Conservation (phyloP, 92 coral and sea anemone species). For the Parazoanthus swiftii region DNA sequence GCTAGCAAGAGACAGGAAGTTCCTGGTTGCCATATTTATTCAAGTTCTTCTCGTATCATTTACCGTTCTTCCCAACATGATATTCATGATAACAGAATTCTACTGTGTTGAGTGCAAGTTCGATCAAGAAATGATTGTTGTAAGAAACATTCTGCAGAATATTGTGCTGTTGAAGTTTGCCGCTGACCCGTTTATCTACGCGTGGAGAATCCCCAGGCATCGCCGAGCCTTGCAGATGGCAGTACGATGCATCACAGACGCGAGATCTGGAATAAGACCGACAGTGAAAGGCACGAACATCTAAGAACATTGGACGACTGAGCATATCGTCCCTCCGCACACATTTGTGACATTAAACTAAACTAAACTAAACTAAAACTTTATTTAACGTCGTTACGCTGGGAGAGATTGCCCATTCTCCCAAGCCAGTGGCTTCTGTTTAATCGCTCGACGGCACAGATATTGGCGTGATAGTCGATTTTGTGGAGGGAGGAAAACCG, state of each 20-base stretch:
- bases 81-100: conserved; percentile 33
- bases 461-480: too few relatives aligned
- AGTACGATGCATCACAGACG: neutral
- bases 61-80: conserved; percentile 26
- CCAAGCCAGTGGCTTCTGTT: too few relatives aligned
- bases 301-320: neutral
- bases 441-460: too few relatives aligned
- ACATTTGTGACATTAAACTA: too few relatives aligned
- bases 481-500: too few relatives aligned
- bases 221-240: conserved; percentile 24
- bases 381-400: too few relatives aligned
- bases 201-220: conserved; percentile 32
- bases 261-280: neutral
- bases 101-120: conserved; percentile 32
- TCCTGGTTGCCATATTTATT: conserved; percentile 13
- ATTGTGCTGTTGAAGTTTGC: conserved; percentile 26
- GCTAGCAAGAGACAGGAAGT: conserved; percentile 17
- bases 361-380: too few relatives aligned
- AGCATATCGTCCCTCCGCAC: too few relatives aligned
- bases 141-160: conserved; percentile 29
- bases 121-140: conserved; percentile 1
- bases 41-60: conserved; percentile 33
- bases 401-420: too few relatives aligned
- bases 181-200: conserved; percentile 34
- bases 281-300: neutral